Base-by-base conservation (phyloP, 2,888 invertebrate genomes). In the Herminia tarsipennalis region DNA sequence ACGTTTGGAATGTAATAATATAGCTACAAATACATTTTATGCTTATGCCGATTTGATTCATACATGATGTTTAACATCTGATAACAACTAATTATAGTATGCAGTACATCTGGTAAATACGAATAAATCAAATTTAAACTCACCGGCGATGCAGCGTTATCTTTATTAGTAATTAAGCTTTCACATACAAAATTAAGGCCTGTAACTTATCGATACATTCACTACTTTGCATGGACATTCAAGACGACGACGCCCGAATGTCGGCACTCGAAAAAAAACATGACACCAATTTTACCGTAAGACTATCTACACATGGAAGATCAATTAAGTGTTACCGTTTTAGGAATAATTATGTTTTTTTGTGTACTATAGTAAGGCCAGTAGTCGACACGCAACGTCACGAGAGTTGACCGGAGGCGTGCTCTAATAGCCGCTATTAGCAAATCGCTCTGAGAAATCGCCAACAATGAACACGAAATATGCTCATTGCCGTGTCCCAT, bases 391-490 rank as follows among this genome's bases (percentile, higher is more conserved):
- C 81, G 82, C 83, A 78, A 81, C 73, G 51, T 62, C 66, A 66
- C 72, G 62, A 66, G 66, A 71, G 69, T 51, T 66, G 77, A 77
- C 78, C 74, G 75, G 77, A 63, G 87, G 81, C 81, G 77, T 75
- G 61, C 76, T 36, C 36, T 88, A 87, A 88, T 89, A 80, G 83
- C 79, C 25, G 76, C 83, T 84, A 88, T 89, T 88, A 88, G 81
- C 76, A 76, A 88, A 88, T 84, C 81, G 77, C 82, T 78, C 76
- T 81, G 81, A 82, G 88, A 88, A 86, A 89, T 88, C 84, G 76
- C 69, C 80, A 81, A 87, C 87, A 89, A 89, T 87, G 85, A 85
- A 76, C 87, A 86, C 86, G 83, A 78, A 86, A 88, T 81, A 83
- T 78, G 76, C 78, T 81, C 86, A 81, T 86, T 82, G 84, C 78